Percentiles rank a stretch among this genome's conserved stretches.
phyloP scores from a whole-genome alignment of 2,113 vertebrate species.

The Spheniscus mendiculus region DNA sequence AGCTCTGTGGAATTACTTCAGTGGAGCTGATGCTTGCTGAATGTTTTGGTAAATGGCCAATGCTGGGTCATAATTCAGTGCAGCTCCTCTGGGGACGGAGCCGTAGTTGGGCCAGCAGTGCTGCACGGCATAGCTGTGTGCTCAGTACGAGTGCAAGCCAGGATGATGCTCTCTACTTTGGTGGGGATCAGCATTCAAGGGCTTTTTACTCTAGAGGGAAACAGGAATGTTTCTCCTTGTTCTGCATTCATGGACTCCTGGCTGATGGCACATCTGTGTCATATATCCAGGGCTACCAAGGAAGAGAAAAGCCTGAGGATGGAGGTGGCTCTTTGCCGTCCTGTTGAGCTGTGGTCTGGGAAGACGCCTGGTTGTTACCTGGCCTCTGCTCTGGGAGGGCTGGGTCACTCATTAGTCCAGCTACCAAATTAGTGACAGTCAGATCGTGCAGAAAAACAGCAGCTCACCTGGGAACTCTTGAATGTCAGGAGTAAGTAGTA shows the following conservation, averaged over 20 bases:
- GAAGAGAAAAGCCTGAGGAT: not conserved
- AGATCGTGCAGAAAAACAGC: not conserved
- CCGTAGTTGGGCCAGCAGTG: rapidly evolving
- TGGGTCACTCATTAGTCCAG: not conserved
- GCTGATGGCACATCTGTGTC: not conserved
- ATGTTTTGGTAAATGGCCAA: not conserved
- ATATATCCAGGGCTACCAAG: not conserved
- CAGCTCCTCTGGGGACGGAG: not conserved
- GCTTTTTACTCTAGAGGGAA: not conserved
- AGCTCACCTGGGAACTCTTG: not conserved
- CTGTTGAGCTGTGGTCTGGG: not conserved
- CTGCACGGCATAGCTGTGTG: not conserved
- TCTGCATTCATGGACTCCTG: not conserved
- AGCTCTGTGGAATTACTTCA: not conserved
- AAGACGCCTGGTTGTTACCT: not conserved
- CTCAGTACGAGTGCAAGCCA: not conserved
- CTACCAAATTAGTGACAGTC: not conserved
- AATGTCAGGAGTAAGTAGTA: not conserved
- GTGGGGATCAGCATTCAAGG: not conserved
- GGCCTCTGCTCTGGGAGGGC: not conserved
- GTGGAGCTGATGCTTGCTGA: not conserved
- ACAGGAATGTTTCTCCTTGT: not conserved
- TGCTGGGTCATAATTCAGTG: not conserved
- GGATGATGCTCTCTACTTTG: not conserved
- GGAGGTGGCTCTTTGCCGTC: not conserved